Conservation (phyloP, 2,888 invertebrate species). For the Rhaphigaster nebulosa region DNA sequence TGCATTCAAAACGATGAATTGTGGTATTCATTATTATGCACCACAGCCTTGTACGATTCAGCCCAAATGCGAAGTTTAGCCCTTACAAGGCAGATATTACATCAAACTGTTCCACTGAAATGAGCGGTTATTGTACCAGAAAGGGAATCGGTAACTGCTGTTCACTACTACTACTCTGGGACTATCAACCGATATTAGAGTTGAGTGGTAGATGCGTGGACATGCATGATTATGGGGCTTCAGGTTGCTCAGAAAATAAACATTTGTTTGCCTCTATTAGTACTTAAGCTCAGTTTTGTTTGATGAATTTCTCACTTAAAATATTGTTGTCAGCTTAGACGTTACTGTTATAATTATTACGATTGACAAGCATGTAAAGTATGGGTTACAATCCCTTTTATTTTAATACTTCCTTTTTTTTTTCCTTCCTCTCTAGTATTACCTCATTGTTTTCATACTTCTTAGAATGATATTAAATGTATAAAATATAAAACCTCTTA, state of each 20-base stretch:
- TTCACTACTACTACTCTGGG: not conserved
- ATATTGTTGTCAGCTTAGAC: too few relatives aligned
- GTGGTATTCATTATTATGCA: not conserved
- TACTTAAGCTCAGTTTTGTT: not conserved
- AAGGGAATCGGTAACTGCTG: not conserved
- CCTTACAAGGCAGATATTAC: not conserved
- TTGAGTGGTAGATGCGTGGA: conserved; percentile 8
- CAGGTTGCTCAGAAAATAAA: not conserved
- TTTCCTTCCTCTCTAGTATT: too few relatives aligned
- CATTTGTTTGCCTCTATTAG: not conserved
- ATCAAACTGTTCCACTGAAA: not conserved
- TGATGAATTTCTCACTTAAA: not conserved
- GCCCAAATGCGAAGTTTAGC: not conserved
- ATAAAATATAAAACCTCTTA: too few relatives aligned
- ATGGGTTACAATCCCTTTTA: too few relatives aligned
- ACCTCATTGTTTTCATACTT: too few relatives aligned
- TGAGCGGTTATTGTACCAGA: not conserved
- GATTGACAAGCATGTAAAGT: too few relatives aligned
- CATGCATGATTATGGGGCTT: not conserved
- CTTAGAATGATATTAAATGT: too few relatives aligned
- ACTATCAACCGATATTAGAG: not conserved
- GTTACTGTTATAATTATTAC: too few relatives aligned
- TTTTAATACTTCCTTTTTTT: too few relatives aligned
- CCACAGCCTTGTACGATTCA: not conserved
- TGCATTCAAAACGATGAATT: not conserved